Evolutionary conservation across 1,140 invertebrate species (phyloP).

Genomic region (Tenebrio molitor): DNA sequence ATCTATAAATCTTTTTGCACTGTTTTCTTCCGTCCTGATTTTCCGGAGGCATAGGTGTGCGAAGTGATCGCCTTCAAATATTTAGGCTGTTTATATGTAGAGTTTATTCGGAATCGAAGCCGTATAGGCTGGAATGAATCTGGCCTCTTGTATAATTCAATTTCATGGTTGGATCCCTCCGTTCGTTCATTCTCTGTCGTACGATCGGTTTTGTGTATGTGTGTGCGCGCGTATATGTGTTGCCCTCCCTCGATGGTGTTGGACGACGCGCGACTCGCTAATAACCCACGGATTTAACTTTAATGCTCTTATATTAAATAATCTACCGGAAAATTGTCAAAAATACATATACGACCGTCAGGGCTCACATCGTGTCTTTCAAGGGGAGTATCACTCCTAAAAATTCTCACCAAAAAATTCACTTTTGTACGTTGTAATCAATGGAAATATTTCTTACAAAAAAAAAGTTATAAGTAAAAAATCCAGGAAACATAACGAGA

Average conservation of each 20-base stretch:
- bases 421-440: no score
- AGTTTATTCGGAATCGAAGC: conserved; percentile 52
- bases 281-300: conserved; percentile 50
- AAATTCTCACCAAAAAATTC: no score
- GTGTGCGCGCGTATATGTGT: conserved; percentile 7
- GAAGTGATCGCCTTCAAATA: conserved; percentile 45
- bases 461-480: no score
- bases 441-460: no score
- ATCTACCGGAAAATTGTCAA: conserved; percentile 57
- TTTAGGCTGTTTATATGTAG: conserved; percentile 52
- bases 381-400: no score
- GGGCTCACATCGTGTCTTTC: no score
- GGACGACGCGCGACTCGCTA: conserved; percentile 32
- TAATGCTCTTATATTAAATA: conserved; percentile 58
- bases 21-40: not conserved
- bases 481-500: no score
- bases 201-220: conserved; percentile 37
- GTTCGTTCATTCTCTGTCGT: conserved; percentile 39
- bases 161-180: conserved; percentile 60
- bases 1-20: conserved; percentile 3
- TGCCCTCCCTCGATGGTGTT: conserved; percentile 12
- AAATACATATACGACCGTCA: conserved; percentile 43
- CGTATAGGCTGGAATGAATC: conserved; percentile 52
- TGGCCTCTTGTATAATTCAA: conserved; percentile 60
- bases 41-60: conserved; percentile 28